Percentiles rank a stretch among this genome's conserved stretches.
phyloP scores from a whole-genome alignment of 2,113 vertebrate species.

The Chitala chitala region DNA sequence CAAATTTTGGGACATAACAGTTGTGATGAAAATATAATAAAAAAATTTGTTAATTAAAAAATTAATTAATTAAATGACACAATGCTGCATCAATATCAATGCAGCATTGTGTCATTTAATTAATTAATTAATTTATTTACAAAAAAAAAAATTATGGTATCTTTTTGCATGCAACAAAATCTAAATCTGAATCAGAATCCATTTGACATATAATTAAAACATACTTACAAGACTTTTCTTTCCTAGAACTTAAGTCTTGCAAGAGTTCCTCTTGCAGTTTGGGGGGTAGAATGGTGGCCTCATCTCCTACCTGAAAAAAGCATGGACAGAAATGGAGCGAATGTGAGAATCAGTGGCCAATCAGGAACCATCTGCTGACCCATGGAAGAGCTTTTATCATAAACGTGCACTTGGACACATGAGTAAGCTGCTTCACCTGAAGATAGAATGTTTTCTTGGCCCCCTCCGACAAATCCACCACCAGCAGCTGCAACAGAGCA shows the following conservation, averaged over 20 bases:
- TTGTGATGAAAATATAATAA: too few species aligned
- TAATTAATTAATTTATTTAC: too few species aligned
- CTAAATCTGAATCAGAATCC: neutral
- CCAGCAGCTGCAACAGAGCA: conserved; percentile 56
- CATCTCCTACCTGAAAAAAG: conserved; percentile 62
- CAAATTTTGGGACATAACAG: too few species aligned
- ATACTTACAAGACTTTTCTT: conserved; percentile 37
- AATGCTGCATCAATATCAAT: too few species aligned
- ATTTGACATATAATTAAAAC: neutral
- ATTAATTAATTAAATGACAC: too few species aligned
- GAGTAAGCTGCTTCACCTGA: conserved; percentile 46
- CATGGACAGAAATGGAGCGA: neutral
- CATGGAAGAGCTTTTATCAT: neutral
- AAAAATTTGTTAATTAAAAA: too few species aligned
- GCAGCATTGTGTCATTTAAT: too few species aligned
- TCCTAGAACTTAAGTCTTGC: conserved; percentile 32
- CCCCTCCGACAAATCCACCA: conserved; percentile 68
- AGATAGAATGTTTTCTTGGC: conserved; percentile 50
- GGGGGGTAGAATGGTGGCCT: conserved; percentile 66
- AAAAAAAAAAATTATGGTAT: too few species aligned
- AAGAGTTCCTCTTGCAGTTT: conserved; percentile 70
- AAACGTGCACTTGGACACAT: neutral
- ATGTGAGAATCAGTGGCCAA: neutral
- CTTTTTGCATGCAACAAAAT: too few species aligned
- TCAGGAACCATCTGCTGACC: neutral